Evolutionary conservation across 2,113 vertebrate species (phyloP).

Genomic region (Aegithalos caudatus): DNA sequence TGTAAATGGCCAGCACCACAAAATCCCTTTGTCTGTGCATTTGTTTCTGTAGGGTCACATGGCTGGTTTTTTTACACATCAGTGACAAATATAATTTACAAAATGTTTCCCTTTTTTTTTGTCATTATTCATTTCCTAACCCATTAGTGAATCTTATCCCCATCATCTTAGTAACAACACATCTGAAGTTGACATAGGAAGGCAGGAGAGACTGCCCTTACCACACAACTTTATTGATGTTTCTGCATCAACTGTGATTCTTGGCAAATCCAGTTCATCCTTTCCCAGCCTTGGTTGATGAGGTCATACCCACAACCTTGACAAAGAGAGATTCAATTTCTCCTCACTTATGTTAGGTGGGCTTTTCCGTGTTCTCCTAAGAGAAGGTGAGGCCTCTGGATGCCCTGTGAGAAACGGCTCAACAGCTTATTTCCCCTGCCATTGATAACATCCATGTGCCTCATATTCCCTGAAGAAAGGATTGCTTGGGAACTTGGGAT

Average conservation of each 20-base stretch:
- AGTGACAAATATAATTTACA: background rate
- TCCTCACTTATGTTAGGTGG: background rate
- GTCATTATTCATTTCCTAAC: background rate
- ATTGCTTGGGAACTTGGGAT: background rate
- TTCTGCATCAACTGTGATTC: conserved; percentile 27
- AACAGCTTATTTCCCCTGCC: background rate
- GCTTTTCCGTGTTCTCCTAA: background rate
- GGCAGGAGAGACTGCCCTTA: background rate
- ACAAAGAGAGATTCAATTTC: conserved; percentile 7
- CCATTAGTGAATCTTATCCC: background rate
- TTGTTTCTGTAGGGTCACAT: background rate
- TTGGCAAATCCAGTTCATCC: conserved; percentile 6
- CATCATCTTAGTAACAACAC: background rate
- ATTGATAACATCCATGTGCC: background rate
- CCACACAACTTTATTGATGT: background rate
- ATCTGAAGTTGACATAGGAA: background rate
- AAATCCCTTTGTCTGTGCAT: background rate
- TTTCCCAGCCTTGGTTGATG: background rate
- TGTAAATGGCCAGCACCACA: background rate
- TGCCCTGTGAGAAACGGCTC: background rate
- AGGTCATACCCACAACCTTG: background rate
- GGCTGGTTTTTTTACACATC: background rate
- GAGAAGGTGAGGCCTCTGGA: background rate
- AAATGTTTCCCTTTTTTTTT: background rate
- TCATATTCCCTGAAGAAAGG: background rate